Evolutionary conservation across 2,797 vertebrate species (phyloP).

Genomic region (Hydrocynus forskahlii): DNA sequence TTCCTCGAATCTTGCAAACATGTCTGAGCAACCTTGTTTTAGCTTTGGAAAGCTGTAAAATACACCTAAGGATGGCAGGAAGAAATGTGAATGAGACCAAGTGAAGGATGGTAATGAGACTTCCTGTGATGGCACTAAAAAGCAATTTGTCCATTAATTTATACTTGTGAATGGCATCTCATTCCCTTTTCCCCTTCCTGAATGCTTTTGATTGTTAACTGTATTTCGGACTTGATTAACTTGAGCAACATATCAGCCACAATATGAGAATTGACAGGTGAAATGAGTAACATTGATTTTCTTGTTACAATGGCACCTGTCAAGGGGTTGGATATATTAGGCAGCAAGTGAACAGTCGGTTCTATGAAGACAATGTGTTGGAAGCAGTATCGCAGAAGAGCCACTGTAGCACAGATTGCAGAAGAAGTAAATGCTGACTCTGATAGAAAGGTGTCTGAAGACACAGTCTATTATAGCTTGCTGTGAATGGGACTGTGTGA

Average conservation of each 20-base stretch:
- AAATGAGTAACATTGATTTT: too few species aligned
- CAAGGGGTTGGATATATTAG: too few species aligned
- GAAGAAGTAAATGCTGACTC: too few species aligned
- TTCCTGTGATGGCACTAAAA: slow-evolving; percentile 17
- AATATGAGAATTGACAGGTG: too few species aligned
- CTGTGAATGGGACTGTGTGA: too few species aligned
- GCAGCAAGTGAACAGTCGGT: too few species aligned
- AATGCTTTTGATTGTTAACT: slow-evolving; percentile 43
- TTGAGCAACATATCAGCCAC: slow-evolving; percentile 12
- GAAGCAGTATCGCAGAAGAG: too few species aligned
- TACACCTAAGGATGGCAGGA: slow-evolving; percentile 9
- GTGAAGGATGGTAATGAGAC: slow-evolving; percentile 15
- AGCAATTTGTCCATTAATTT: slow-evolving; percentile 35
- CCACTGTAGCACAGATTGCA: too few species aligned
- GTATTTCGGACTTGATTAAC: slow-evolving; percentile 36
- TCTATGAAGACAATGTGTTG: too few species aligned
- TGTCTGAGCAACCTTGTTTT: background rate
- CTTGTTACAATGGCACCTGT: too few species aligned
- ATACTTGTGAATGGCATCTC: slow-evolving; percentile 34
- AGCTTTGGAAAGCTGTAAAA: background rate
- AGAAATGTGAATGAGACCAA: slow-evolving; percentile 1
- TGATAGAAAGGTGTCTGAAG: too few species aligned
- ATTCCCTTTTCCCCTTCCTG: slow-evolving; percentile 25
- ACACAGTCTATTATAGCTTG: too few species aligned
- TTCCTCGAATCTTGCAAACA: slow-evolving; percentile 12